Evolutionary conservation across 2,113 vertebrate genomes (phyloP).

Genomic region (Rhinogobius similis): DNA sequence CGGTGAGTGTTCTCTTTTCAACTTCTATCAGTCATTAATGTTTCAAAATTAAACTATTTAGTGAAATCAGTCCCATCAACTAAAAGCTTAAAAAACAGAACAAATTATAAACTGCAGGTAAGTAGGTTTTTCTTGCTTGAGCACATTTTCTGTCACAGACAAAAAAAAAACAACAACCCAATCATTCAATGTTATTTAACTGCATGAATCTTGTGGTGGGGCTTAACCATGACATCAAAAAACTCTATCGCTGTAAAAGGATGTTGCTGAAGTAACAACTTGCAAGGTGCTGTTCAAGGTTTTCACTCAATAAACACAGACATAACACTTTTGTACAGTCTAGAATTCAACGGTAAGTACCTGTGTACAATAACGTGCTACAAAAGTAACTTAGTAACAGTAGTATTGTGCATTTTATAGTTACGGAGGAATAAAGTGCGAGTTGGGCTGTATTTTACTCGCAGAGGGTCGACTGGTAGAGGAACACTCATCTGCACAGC

Average conservation of each 20-base stretch:
- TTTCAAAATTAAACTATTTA: neutral
- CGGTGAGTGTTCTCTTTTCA: conserved; percentile 69
- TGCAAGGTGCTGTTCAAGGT: neutral
- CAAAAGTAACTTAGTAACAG: no score
- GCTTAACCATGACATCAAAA: neutral
- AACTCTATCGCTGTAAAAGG: neutral
- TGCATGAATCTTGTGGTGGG: neutral
- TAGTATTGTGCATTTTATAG: no score
- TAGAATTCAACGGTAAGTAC: neutral
- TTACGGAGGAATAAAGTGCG: no score
- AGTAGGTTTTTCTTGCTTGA: no score
- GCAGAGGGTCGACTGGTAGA: no score
- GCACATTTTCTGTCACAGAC: no score
- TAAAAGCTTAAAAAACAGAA: neutral
- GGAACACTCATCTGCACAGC: no score
- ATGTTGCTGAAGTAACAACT: neutral
- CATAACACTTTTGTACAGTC: neutral
- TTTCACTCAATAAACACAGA: neutral
- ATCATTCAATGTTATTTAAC: neutral
- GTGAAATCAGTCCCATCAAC: neutral
- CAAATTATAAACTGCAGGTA: no score
- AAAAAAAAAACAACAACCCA: no score
- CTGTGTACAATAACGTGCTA: no score
- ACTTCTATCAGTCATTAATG: neutral
- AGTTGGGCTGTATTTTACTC: no score